Base-by-base conservation (phyloP, 2,888 invertebrate species). In the Cacoxenus indagator region DNA sequence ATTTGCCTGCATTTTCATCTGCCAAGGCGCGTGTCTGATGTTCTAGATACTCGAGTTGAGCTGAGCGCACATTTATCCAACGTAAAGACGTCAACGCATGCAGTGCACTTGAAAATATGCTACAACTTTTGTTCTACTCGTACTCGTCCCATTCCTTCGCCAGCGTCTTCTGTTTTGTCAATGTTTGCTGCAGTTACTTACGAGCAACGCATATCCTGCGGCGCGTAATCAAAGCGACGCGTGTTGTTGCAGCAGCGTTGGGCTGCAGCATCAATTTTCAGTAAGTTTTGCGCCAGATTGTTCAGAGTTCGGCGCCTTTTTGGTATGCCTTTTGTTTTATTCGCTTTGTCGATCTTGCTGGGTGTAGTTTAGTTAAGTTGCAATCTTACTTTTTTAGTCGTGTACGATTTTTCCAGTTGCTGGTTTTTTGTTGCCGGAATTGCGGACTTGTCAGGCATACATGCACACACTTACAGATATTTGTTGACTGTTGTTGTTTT, bases 1-100 rank as follows among this genome's bases (percentile, higher is more conserved):
- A 81, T 81, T 80, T 80, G 79, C 79, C 67, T 81, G 77, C 75
- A 29, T 70, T 9, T 57, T 65, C 31, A 48, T 73, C 68, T 73
- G 67, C 66, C 66, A 65, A 43, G 37, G 31, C 37, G 51, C 64
- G 65, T 67, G 22, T 22, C 37, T 37, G 26, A 69, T 19, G 5
- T 29, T 11, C 2, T 29, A 6, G 11, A n/a, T n/a, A n/a, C 29
- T 27, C n/a, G 57, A 29, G n/a, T 17, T 48, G 11, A 48, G 8
- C 9, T 27, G 57, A 57, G n/a, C 29, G 5, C 26, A 22, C 46
- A 26, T 37, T 62, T 17, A 31, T 57, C 37, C 62, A 54, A 70
- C 64, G 67, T 69, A 29, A 65, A 68, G 66, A 70, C 77, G 78
- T 77, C 78, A 78, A 75, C 79, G 78, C 73, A 76, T 73, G 75